Evolutionary conservation across 2,113 vertebrate species (phyloP).

Genomic region (Austrofundulus limnaeus): DNA sequence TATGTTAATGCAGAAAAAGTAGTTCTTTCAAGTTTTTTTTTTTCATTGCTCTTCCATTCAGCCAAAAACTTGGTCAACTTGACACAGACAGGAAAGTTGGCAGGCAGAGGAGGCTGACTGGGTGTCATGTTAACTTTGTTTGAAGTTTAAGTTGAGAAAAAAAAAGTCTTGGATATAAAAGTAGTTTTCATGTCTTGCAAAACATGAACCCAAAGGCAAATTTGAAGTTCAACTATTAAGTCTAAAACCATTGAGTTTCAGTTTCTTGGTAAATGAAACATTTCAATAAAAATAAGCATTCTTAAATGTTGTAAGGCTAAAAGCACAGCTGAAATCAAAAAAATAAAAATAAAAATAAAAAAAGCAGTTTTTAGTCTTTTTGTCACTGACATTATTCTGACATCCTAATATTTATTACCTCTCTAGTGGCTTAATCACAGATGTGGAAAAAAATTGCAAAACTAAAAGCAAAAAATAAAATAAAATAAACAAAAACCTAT

Average conservation of each 20-base stretch:
- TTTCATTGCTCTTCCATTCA: not conserved
- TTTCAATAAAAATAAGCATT: not conserved
- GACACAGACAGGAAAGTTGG: conserved; percentile 5
- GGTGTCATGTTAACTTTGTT: not conserved
- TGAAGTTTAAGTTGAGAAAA: not conserved
- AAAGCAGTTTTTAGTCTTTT: too few relatives aligned
- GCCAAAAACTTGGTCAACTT: conserved; percentile 7
- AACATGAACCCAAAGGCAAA: not conserved
- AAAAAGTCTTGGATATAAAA: not conserved
- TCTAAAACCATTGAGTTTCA: conserved; percentile 4
- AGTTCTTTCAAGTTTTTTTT: conserved; percentile 6
- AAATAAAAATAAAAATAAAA: too few relatives aligned
- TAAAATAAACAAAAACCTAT: too few relatives aligned
- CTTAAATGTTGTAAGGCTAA: not conserved
- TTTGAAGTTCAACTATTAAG: too few relatives aligned
- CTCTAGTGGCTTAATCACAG: too few relatives aligned
- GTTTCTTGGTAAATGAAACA: not conserved
- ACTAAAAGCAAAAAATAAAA: too few relatives aligned
- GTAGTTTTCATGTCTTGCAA: not conserved
- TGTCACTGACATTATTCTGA: too few relatives aligned
- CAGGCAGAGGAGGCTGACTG: not conserved
- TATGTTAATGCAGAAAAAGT: not conserved
- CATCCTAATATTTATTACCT: too few relatives aligned
- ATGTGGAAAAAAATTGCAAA: too few relatives aligned
- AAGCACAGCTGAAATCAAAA: not conserved